Evolutionary conservation across 2,797 vertebrate species (phyloP), one percentile per base, ranked within the genome.

Genomic region (Avahi laniger): DNA sequence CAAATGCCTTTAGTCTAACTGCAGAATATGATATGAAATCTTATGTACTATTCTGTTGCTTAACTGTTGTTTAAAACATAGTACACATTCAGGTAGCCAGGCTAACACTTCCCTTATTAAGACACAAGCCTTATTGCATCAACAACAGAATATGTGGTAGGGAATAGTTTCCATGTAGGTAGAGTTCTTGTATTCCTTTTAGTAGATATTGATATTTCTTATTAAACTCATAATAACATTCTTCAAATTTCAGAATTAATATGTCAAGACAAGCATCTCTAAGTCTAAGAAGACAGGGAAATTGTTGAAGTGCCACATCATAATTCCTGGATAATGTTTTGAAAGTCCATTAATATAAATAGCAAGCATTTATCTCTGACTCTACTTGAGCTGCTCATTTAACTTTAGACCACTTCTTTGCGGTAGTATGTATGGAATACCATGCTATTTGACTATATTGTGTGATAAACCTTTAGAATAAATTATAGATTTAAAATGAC

Each of bases 401-500:
- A 69, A 94, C 81, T 97, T 95, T 10, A 95, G 78, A 50, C 43
- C 69, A 82, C 70, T 95, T 98, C 91, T 97, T 0, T 79, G 24
- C 41, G 86, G 6, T 79, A 17, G 83, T 93, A 69, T 89, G 95
- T 79, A 76, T 89, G 70, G 59, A 95, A 57, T 54, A 88, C 22
- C 75, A 80, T 79, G 43, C 61, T 92, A 95, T 98, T 97, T 97
- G 95, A 95, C 86, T 95, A 48, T 81, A 93, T 35, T 90, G 54
- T 97, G 88, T 84, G 89, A 97, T 98, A 97, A 98, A 98, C 95
- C 61, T 97, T 98, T 97, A 97, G 78, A 78, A 98, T 98, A 98
- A 98, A 98, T 94, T 95, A 98, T 97, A 97, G 97, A 98, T 98
- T 98, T 95, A 97, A 96, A 98, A 98, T 20, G 97, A 97, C 97